phyloP scores from a whole-genome alignment of 2,888 invertebrate species.

The Sussaba pulchella region DNA sequence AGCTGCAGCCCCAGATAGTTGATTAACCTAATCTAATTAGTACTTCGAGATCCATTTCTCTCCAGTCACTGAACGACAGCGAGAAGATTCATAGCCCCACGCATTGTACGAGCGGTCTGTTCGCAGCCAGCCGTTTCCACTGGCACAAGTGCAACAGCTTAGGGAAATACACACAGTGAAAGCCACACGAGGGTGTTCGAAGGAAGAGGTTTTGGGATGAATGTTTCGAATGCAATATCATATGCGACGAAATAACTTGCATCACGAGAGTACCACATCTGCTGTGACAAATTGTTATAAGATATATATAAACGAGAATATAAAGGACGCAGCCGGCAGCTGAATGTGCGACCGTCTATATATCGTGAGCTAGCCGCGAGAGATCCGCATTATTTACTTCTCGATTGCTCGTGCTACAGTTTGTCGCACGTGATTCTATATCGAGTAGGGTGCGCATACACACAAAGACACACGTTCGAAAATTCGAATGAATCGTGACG shows the following conservation, averaged over 20 bases:
- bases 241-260: conserved; percentile 16
- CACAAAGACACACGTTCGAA: neutral
- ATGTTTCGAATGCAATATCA: conserved; percentile 45
- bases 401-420: conserved; percentile 15
- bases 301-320: conserved; percentile 59
- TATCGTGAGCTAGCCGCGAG: conserved; percentile 24
- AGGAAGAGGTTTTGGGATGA: conserved; percentile 17
- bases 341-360: conserved; percentile 24
- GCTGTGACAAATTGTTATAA: conserved; percentile 62
- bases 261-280: conserved; percentile 32
- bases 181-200: neutral
- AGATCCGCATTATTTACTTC: conserved; percentile 26
- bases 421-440: conserved; percentile 26
- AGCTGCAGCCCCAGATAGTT: neutral
- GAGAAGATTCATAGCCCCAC: neutral
- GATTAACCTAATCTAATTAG: too few species aligned
- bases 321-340: conserved; percentile 34
- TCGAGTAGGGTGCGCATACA: neutral
- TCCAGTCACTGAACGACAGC: neutral
- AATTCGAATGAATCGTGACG: conserved; percentile 7
- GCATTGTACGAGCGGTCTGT: neutral
- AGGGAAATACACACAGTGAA: neutral
- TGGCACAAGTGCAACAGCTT: neutral
- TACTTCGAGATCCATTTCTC: neutral
- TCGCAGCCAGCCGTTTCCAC: neutral